Evolutionary conservation across 2,797 vertebrate genomes (phyloP), one percentile per base, ranked within the genome.

Genomic region (Sebastolobus altivelis): DNA sequence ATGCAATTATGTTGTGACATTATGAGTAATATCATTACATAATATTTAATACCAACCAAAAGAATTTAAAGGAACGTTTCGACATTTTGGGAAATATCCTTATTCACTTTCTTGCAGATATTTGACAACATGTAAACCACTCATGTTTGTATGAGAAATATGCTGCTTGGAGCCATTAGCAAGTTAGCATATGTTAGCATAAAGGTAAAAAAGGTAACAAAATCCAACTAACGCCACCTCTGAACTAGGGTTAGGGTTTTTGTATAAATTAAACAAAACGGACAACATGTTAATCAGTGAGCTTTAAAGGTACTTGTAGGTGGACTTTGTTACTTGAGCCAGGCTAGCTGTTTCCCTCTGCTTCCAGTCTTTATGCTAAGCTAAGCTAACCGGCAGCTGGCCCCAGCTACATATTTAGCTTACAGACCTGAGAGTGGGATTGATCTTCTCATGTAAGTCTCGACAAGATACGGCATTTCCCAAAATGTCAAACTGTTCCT

Each of bases 331-430:
- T 46, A 46, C 43, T 8, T 46, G 31, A 31, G 31, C 31, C 43
- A 46, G 6, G 43, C 14, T 22, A 27, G 29, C 43, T 46, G 43
- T 46, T 46, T 46, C 43, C 43, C 6, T 46, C 43, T 46, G 43
- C 43, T 46, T 46, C 43, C 14, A 46, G 13, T 31, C 29, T 67
- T 61, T 9, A 77, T 71, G 75, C 67, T 68, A 54, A 69, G 78
- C 65, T 62, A 73, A 67, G 78, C 65, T 62, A 73, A 67, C 31
- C 3, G 0, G 31, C 14, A 46, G 16, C 13, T 43, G 1, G 14
- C 37, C n/a, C 11, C 9, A 38, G 49, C 35, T 22, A 27, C 16
- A 33, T 0, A 16, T 43, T 43, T 16, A 43, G 40, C 5, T 2
- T 43, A 43, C 40, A 43, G n/a, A 31, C 20, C 2, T 4, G 46